phyloP scores from a whole-genome alignment of 2,113 vertebrate species.

The Vulpes lagopus region DNA sequence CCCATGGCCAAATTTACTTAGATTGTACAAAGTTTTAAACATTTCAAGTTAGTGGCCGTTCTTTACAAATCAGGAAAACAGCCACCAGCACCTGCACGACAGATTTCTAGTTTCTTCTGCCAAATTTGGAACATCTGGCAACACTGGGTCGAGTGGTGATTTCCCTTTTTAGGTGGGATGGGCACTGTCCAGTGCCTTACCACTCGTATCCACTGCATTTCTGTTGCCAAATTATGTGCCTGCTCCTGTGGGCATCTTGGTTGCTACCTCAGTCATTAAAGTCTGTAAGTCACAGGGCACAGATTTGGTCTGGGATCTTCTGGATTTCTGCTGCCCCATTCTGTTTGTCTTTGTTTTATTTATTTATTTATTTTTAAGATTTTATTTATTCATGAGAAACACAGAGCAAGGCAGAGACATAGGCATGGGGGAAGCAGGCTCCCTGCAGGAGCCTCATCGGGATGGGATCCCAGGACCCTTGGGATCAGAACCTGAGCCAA shows the following conservation, averaged over 20 bases:
- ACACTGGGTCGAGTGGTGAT: not conserved
- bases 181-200: not conserved
- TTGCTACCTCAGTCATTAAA: not conserved
- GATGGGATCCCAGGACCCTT: too few relatives aligned
- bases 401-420: too few relatives aligned
- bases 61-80: not conserved
- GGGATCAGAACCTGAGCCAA: too few relatives aligned
- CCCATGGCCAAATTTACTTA: not conserved
- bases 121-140: not conserved
- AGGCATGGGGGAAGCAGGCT: too few relatives aligned
- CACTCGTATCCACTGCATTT: not conserved
- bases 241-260: not conserved
- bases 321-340: not conserved
- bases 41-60: not conserved
- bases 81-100: not conserved
- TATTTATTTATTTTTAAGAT: not conserved
- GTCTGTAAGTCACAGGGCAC: not conserved
- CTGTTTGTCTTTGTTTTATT: not conserved
- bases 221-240: not conserved
- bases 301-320: not conserved
- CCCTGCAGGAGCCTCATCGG: too few relatives aligned
- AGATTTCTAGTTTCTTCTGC: not conserved
- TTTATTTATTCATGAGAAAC: too few relatives aligned
- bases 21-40: not conserved
- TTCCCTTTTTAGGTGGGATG: not conserved